Evolutionary conservation across 2,888 invertebrate genomes (phyloP).

Genomic region (Andrena flavipes): DNA sequence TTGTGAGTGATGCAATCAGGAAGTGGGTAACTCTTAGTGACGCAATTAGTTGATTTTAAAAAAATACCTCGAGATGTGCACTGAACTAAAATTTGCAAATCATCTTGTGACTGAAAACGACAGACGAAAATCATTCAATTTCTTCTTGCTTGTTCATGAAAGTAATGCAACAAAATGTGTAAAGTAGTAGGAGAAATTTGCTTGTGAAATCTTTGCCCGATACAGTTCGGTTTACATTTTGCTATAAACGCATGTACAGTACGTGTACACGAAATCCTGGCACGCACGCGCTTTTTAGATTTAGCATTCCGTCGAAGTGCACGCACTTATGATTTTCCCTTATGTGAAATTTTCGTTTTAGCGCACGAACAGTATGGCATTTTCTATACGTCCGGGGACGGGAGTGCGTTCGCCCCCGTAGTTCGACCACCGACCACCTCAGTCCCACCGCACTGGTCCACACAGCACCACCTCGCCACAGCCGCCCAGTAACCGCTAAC

Average conservation of each 20-base stretch:
- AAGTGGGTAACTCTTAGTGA: too few relatives aligned
- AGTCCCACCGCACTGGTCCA: constrained; percentile 86
- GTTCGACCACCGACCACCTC: constrained; percentile 85
- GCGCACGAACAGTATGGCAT: constrained; percentile 85
- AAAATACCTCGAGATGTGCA: too few relatives aligned
- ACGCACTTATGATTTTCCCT: constrained; percentile 77
- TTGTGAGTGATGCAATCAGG: too few relatives aligned
- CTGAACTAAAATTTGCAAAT: too few relatives aligned
- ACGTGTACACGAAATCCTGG: constrained; percentile 14
- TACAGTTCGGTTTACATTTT: neutral
- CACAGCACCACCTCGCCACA: constrained; percentile 87
- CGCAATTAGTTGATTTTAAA: too few relatives aligned
- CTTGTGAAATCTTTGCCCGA: neutral
- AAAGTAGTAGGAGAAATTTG: neutral
- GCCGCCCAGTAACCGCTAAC: constrained; percentile 88
- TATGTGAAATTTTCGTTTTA: constrained; percentile 82
- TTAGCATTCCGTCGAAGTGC: constrained; percentile 34
- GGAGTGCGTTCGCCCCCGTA: constrained; percentile 87
- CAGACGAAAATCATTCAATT: too few relatives aligned
- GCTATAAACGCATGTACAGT: constrained; percentile 16
- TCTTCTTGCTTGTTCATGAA: neutral
- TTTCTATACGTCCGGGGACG: constrained; percentile 85
- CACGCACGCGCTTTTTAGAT: constrained; percentile 48
- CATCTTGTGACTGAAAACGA: too few relatives aligned
- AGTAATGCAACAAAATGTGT: neutral